Conservation (phyloP, 2,113 vertebrate genomes). For the Plotosus lineatus region DNA sequence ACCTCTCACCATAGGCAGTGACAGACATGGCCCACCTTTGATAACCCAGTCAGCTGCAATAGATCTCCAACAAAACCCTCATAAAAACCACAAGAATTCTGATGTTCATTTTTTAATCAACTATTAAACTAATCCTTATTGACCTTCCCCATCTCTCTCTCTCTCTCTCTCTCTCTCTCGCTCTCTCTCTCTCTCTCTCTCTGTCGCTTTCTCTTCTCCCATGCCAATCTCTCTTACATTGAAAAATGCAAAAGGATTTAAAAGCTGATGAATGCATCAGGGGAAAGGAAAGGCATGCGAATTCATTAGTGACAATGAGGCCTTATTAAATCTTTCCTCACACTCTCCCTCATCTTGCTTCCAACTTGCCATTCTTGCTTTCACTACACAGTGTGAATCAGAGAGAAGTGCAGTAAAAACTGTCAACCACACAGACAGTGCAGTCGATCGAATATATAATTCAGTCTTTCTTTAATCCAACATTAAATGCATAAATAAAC, state of each 20-base stretch:
- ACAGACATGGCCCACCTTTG: too few relatives aligned
- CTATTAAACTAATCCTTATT: constrained; percentile 2
- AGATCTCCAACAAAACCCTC: too few relatives aligned
- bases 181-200: constrained; percentile 39
- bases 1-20: too few relatives aligned
- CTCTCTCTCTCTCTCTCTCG: not conserved
- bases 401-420: constrained; percentile 17
- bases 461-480: constrained; percentile 35
- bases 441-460: constrained; percentile 34
- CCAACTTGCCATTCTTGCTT: constrained; percentile 50
- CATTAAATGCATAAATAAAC: constrained; percentile 36
- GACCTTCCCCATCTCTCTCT: not conserved
- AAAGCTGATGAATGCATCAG: constrained; percentile 45
- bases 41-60: too few relatives aligned
- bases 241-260: constrained; percentile 29
- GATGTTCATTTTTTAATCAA: constrained; percentile 7
- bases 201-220: not conserved
- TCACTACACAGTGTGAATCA: not conserved
- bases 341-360: constrained; percentile 23
- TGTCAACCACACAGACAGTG: constrained; percentile 21
- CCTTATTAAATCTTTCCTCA: constrained; percentile 50
- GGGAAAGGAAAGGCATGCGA: constrained; percentile 46
- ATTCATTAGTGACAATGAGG: constrained; percentile 55
- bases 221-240: constrained; percentile 13
- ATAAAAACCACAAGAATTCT: not conserved